Percentiles rank a stretch among this genome's conserved stretches.
Evolutionary conservation across 2,113 vertebrate genomes (phyloP).

Genomic region (Aspidoscelis tigris): DNA sequence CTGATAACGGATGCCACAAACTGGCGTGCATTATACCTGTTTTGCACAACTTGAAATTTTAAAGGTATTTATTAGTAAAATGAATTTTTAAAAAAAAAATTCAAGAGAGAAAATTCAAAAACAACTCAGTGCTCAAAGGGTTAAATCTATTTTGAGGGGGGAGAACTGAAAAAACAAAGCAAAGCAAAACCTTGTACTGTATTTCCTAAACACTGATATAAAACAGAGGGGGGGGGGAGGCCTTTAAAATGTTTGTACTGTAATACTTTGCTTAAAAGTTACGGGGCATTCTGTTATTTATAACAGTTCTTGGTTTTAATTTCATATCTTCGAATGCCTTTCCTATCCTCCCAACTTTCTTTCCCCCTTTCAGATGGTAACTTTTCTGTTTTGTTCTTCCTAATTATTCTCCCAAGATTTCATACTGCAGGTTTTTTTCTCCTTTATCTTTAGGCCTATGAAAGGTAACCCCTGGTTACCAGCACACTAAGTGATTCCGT

Average conservation of each 20-base stretch:
- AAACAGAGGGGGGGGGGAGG: conserved; percentile 54
- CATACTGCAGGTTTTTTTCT: conserved; percentile 82
- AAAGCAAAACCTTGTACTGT: conserved; percentile 85
- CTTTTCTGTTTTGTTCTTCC: conserved; percentile 89
- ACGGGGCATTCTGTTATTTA: conserved; percentile 93
- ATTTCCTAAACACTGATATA: conserved; percentile 90
- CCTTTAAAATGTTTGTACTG: conserved; percentile 95
- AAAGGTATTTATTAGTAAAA: conserved; percentile 83
- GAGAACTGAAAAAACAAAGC: conserved; percentile 24
- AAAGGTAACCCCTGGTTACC: conserved; percentile 99
- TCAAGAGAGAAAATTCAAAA: conserved; percentile 72
- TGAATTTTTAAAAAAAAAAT: conserved; percentile 35
- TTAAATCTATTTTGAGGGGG: conserved; percentile 88
- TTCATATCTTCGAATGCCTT: conserved; percentile 93
- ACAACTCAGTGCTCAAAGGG: conserved; percentile 96
- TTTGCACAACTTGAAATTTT: conserved; percentile 94
- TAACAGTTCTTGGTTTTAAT: conserved; percentile 89
- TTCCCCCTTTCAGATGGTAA: conserved; percentile 86
- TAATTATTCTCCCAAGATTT: conserved; percentile 97
- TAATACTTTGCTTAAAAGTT: conserved; percentile 96
- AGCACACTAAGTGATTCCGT: conserved; percentile 91
- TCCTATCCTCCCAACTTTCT: background rate
- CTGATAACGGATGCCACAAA: conserved; percentile 72
- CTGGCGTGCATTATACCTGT: conserved; percentile 79
- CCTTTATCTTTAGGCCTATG: conserved; percentile 94